A percentile compares a stretch with the other conserved stretches of the same genome.
Evolutionary conservation across 2,797 vertebrate genomes (phyloP).

Genomic region (Clarias laeviceps): DNA sequence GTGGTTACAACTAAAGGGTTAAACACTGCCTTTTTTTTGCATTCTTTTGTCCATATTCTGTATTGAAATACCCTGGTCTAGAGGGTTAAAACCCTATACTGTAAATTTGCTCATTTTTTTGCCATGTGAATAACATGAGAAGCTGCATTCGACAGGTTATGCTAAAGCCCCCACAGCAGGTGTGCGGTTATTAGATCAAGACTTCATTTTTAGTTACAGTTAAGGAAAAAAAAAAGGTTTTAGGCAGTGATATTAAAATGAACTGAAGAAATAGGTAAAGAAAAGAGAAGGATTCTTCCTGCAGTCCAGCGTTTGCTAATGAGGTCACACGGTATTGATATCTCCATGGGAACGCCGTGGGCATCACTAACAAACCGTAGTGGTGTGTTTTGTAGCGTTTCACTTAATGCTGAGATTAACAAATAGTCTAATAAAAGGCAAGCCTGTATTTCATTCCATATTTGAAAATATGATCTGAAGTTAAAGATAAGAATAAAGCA

Average conservation of each 20-base stretch:
- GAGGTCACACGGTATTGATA: constrained; percentile 63
- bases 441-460: constrained; percentile 16
- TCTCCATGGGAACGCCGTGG: constrained; percentile 71
- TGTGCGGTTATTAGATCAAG: not conserved
- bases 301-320: constrained; percentile 52
- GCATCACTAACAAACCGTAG: constrained; percentile 64
- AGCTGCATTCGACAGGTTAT: not conserved
- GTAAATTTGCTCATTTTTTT: not conserved
- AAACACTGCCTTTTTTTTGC: not conserved
- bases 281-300: constrained; percentile 43
- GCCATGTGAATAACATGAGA: not conserved
- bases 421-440: constrained; percentile 34
- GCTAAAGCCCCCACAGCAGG: not conserved
- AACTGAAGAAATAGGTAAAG: constrained; percentile 18
- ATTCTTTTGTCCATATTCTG: not conserved
- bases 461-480: constrained; percentile 3
- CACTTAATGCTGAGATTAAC: constrained; percentile 52
- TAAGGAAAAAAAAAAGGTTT: not conserved
- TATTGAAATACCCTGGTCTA: not conserved
- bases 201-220: not conserved
- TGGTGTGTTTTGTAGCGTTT: constrained; percentile 59
- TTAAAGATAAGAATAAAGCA: not conserved
- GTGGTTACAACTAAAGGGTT: not conserved
- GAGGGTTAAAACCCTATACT: not conserved
- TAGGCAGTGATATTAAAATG: constrained; percentile 26